phyloP scores from a whole-genome alignment of 2,797 vertebrate species.

The Mormyrops boulengeri region DNA sequence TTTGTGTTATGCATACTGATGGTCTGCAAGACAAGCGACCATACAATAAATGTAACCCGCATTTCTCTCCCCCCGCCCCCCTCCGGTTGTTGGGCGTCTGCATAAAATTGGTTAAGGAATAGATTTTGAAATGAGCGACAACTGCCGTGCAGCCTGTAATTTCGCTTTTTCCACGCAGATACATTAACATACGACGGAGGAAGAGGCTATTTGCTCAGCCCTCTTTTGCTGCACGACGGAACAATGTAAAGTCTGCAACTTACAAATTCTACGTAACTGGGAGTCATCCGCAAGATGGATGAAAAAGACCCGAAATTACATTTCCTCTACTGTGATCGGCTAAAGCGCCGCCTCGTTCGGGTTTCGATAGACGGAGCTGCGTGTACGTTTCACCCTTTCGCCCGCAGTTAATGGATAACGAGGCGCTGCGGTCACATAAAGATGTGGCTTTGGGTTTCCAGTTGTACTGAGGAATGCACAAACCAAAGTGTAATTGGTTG shows the following conservation, averaged over 20 bases:
- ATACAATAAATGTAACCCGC: neutral
- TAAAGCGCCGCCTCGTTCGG: neutral
- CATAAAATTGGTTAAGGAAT: neutral
- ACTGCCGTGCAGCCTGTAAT: neutral
- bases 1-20: neutral
- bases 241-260: neutral
- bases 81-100: neutral
- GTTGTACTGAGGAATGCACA: neutral
- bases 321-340: neutral
- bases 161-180: neutral
- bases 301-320: neutral
- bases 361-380: neutral
- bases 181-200: neutral
- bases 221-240: neutral
- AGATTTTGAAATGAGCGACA: neutral
- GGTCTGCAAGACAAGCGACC: neutral
- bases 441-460: conserved; percentile 3
- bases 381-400: neutral
- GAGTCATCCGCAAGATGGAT: neutral
- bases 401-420: neutral
- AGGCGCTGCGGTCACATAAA: conserved; percentile 1
- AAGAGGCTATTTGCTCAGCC: neutral
- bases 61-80: neutral
- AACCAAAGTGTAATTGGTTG: neutral
- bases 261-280: neutral